Evolutionary conservation across 2,113 vertebrate species (phyloP).

Genomic region (Rhinolophus ferrumequinum): DNA sequence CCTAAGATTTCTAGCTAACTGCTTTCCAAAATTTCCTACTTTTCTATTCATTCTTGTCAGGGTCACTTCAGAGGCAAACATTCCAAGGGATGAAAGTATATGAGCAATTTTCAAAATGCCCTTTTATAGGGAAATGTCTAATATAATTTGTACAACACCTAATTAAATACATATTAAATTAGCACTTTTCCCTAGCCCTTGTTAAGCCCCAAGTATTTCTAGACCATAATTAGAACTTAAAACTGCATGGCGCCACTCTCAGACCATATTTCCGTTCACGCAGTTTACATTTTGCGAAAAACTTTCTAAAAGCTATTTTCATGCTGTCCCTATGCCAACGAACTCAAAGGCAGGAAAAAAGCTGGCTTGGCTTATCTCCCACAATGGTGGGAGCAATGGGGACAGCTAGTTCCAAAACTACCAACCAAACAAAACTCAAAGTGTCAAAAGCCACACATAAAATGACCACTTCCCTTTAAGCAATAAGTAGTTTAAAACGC

Average conservation of each 20-base stretch:
- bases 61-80: not conserved
- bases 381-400: not conserved
- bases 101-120: conserved; percentile 8
- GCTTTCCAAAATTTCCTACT: conserved; percentile 34
- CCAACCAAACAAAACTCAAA: conserved; percentile 30
- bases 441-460: conserved; percentile 12
- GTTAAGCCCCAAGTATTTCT: conserved; percentile 46
- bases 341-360: conserved; percentile 36
- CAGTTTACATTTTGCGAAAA: conserved; percentile 10
- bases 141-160: not conserved
- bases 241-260: not conserved
- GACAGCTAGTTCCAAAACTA: conserved; percentile 32
- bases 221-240: conserved; percentile 45
- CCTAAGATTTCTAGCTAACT: not conserved
- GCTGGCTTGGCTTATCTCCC: not conserved
- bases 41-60: not conserved
- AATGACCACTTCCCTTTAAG: not conserved
- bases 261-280: not conserved
- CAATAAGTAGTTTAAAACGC: not conserved
- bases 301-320: conserved; percentile 28
- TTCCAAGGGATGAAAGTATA: not conserved
- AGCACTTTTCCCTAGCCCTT: not conserved
- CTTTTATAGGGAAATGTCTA: conserved; percentile 32
- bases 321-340: not conserved
- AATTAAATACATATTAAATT: conserved; percentile 18